Base-by-base conservation (phyloP, 2,113 vertebrate species). In the Perca schrenkii region DNA sequence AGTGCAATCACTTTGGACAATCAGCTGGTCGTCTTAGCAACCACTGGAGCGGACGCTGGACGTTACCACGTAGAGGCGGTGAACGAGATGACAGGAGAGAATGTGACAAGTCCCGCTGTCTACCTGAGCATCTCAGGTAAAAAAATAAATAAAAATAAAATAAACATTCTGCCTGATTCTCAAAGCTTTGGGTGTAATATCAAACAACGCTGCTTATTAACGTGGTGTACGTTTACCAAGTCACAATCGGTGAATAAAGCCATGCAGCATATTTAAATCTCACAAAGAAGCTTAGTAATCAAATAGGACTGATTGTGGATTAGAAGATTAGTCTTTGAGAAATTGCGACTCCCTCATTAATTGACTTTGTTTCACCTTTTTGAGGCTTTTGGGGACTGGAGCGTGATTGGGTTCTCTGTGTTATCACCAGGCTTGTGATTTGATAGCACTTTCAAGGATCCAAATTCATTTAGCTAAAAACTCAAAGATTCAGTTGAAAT, bases 1-100 rank as follows among this genome's bases (percentile, higher is more conserved):
- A 99, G 98, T 94, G 94, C 96, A 83, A 96, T 98, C 92, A 97
- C 97, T 0, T 83, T 97, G 92, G 96, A 98, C 86, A 98, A 97
- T 84, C 97, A 98, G 82, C 94, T 99, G 86, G 97, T 98, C 75
- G 96, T 99, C 89, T 94, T 99, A 69, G 95, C 95, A 0, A 95
- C 95, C 0, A 89, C 93, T 0, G 74, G 80, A 0, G 14, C 57
- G 0, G 98, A 99, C 0, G 88, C 96, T 0, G 97, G 98, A 34
- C 88, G 94, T 6, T 99, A 99, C 92, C 95, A 97, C 0, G 96
- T 91, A 3, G 97, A 98, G 86, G 98, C 96, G 0, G 96, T 98
- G 72, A 99, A 99, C 0, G 97, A 98, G 83, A 94, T 94, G 88
- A 98, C 96, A 0, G 97, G 98, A 1, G 97, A 99, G 92, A 97